phyloP scores from a whole-genome alignment of 2,797 vertebrate genomes.

The Ambastaia sidthimunki region DNA sequence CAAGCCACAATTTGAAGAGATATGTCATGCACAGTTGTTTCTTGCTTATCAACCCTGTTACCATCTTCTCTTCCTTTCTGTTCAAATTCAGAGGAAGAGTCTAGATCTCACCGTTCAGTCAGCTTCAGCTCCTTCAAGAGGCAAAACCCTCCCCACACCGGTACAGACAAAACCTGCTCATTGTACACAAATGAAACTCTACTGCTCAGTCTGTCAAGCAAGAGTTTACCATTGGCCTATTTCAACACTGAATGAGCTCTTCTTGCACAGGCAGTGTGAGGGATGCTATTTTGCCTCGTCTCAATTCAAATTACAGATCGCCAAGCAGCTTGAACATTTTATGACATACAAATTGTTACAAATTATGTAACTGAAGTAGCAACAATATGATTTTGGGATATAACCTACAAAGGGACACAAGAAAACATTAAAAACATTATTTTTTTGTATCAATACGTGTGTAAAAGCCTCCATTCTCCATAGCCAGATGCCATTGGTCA shows the following conservation, averaged over 20 bases:
- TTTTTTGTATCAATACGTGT: background rate
- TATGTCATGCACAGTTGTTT: conserved; percentile 14
- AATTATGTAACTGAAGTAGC: too few species aligned
- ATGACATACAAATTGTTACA: background rate
- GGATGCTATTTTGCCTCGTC: conserved; percentile 44
- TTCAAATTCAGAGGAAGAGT: conserved; percentile 90
- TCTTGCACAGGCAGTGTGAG: conserved; percentile 36
- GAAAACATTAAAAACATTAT: too few species aligned
- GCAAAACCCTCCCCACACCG: conserved; percentile 95
- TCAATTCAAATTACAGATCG: conserved; percentile 10
- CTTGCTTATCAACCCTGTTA: conserved; percentile 52
- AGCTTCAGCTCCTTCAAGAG: conserved; percentile 90
- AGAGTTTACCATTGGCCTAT: conserved; percentile 24
- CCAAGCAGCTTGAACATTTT: background rate
- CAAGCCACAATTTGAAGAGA: background rate
- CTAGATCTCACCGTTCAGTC: conserved; percentile 89
- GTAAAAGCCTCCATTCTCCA: background rate
- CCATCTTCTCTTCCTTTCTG: conserved; percentile 69
- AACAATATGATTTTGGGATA: background rate
- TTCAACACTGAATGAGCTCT: conserved; percentile 15
- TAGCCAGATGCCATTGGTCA: background rate
- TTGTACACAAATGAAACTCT: conserved; percentile 65
- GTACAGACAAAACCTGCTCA: conserved; percentile 82
- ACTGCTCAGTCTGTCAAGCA: conserved; percentile 15
- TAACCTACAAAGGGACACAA: background rate